Evolutionary conservation across 2,888 invertebrate species (phyloP), one percentile per base, ranked within the genome.

Genomic region (Cylloceria caligata): DNA sequence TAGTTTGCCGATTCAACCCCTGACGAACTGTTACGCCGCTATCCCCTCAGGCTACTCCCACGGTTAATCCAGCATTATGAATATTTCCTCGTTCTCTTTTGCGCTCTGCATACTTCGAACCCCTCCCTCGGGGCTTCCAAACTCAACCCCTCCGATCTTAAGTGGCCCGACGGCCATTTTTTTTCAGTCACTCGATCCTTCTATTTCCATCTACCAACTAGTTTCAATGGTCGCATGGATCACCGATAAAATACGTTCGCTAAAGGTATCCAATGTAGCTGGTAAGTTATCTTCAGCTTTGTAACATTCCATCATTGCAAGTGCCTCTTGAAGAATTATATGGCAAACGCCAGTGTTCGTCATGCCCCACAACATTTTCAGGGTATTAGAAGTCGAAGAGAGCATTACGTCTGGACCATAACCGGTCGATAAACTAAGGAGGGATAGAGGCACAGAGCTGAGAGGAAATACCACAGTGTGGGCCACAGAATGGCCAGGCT

Each of bases 21-120:
- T 67, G 64, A 65, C 82, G 73, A 75, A 71, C 72, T 55, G 69
- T 80, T 83, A 69, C 83, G 80, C 64, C 71, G 55, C 52, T 65
- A 71, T 67, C 27, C 74, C 77, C 79, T 73, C 69, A 79, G 85
- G 81, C 83, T 84, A 84, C 88, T 89, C 86, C 84, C 89, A 85
- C 87, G 88, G 84, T 90, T 91, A 91, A 91, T 92, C 90, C 89
- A 86, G 88, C 88, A 91, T 91, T 91, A 91, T 91, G 91, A 92
- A 91, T 92, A 91, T 91, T 91, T 90, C 86, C 90, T 89, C 85
- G 67, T 86, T 86, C 77, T 81, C 78, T 62, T 67, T 55, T 21
- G 47, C 62, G 42, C 36, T 3, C 19, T 36, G 55, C 45, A 68
- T 52, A 34, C 24, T 80, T 78, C 71, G 73, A 80, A 80, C 72